Base-by-base conservation (phyloP, 1,140 invertebrate genomes). In the Telenomus remus region DNA sequence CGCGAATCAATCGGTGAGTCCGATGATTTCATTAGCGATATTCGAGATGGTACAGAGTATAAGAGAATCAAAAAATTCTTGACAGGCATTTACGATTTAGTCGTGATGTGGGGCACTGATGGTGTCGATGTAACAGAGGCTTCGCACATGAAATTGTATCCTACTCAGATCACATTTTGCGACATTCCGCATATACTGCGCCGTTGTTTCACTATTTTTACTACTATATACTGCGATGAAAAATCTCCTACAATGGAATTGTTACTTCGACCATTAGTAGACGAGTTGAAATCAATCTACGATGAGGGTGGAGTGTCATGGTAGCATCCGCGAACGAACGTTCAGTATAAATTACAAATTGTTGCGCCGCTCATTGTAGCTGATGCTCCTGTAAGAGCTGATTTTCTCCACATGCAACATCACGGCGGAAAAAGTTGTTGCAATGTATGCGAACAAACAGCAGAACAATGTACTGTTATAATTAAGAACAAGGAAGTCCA, bases 341-440 rank as follows among this genome's bases (percentile, higher is more conserved):
- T 57, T 13, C 54, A 7, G 48, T 44, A 48, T 16, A 35, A 35
- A 12, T 71, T 66, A 8, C 71, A 64, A 69, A 35, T 81, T 34
- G 49, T 71, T 13, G 70, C 78, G 34, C 74, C 77, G 5, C 49
- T 77, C 34, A 60, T 76, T 10, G 14, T 76, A 13, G 78, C 74
- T 13, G 74, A 79, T 79, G 75, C 79, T 55, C 74, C 79, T 34
- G 72, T 76, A 10, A 56, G 79, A 66, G 78, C 79, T 8, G 43
- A 77, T 49, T 51, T 81, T 51, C 57, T 73, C 57, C 79, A 81
- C 60, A 78, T 78, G 42, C 59, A 64, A 9, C 63, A 76, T 46
- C 76, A 73, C 14, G 74, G 47, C 34, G 78, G 78, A 2, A 19
- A 34, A 34, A 68, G 55, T 56, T 56, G 59, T 8, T 81, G 79